A percentile compares a stretch with the other conserved stretches of the same genome.
Conservation (phyloP, 2,113 vertebrate genomes). For the Centropristis striata region DNA sequence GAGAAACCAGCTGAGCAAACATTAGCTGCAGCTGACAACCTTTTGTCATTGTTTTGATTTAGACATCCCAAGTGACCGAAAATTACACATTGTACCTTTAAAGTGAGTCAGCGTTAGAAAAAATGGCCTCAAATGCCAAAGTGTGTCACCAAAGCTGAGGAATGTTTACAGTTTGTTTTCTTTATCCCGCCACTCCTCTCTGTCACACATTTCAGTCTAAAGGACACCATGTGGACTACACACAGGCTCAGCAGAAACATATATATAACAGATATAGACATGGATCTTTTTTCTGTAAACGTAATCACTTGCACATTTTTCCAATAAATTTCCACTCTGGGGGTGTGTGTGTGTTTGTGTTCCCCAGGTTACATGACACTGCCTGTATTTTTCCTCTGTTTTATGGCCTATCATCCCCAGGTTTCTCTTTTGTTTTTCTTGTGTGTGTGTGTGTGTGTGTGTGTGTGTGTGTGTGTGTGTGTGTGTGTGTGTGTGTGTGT, state of each 20-base stretch:
- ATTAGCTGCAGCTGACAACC: no score
- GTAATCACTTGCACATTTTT: slow-evolving; percentile 59
- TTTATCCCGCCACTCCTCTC: not conserved
- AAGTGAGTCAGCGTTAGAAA: not conserved
- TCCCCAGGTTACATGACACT: slow-evolving; percentile 59
- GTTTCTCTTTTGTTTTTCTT: slow-evolving; percentile 41
- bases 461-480: no score
- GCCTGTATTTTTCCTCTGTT: slow-evolving; percentile 52
- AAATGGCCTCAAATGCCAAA: not conserved
- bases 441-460: not conserved
- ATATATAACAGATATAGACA: not conserved
- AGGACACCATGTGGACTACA: no score
- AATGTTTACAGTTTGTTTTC: not conserved
- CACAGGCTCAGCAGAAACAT: slow-evolving; percentile 11
- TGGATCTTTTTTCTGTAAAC: slow-evolving; percentile 37
- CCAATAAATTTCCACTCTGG: slow-evolving; percentile 34
- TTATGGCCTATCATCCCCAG: slow-evolving; percentile 48
- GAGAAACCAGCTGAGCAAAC: no score
- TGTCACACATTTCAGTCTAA: not conserved
- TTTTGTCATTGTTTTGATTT: no score
- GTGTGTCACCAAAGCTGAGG: not conserved
- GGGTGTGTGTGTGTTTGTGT: slow-evolving; percentile 49
- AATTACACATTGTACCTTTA: not conserved
- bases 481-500: no score
- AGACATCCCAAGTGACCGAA: no score